A percentile compares a stretch with the other conserved stretches of the same genome.
Evolutionary conservation across 2,888 invertebrate species (phyloP).

Genomic region (Smittia aterrima): DNA sequence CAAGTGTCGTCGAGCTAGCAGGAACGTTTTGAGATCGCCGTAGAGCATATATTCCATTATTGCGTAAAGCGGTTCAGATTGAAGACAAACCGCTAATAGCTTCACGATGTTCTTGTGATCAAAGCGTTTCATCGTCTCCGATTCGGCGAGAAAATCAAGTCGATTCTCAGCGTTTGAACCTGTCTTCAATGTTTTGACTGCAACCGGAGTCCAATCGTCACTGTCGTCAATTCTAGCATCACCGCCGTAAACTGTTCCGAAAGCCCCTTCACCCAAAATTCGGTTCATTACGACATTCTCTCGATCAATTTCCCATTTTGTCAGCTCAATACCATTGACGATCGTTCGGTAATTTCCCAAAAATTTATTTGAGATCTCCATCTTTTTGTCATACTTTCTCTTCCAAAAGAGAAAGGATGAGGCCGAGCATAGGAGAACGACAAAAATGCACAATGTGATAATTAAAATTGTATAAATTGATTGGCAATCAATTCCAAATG

Average conservation of each 20-base stretch:
- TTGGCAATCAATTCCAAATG: constrained; percentile 70
- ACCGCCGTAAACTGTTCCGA: constrained; percentile 69
- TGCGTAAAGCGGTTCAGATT: constrained; percentile 82
- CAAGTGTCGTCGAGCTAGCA: constrained; percentile 79
- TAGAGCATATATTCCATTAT: constrained; percentile 95
- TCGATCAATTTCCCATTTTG: constrained; percentile 85
- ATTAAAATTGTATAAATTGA: constrained; percentile 62
- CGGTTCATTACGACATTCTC: constrained; percentile 83
- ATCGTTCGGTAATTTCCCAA: constrained; percentile 67
- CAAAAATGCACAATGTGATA: constrained; percentile 61
- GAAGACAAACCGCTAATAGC: constrained; percentile 81
- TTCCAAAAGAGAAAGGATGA: constrained; percentile 65
- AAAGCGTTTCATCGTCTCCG: constrained; percentile 91
- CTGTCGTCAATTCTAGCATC: constrained; percentile 68
- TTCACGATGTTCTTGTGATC: constrained; percentile 86
- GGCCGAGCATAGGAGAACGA: constrained; percentile 59
- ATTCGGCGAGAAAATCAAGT: constrained; percentile 86
- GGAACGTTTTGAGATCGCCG: constrained; percentile 86
- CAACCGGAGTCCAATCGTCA: constrained; percentile 78
- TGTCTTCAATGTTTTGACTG: constrained; percentile 84
- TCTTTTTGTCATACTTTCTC: constrained; percentile 64
- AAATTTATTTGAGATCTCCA: constrained; percentile 64
- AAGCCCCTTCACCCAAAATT: constrained; percentile 84
- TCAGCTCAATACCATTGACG: constrained; percentile 58
- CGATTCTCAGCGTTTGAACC: constrained; percentile 83